Evolutionary conservation across 2,888 invertebrate species (phyloP), one percentile per base, ranked within the genome.

Genomic region (Hecatera dysodea): DNA sequence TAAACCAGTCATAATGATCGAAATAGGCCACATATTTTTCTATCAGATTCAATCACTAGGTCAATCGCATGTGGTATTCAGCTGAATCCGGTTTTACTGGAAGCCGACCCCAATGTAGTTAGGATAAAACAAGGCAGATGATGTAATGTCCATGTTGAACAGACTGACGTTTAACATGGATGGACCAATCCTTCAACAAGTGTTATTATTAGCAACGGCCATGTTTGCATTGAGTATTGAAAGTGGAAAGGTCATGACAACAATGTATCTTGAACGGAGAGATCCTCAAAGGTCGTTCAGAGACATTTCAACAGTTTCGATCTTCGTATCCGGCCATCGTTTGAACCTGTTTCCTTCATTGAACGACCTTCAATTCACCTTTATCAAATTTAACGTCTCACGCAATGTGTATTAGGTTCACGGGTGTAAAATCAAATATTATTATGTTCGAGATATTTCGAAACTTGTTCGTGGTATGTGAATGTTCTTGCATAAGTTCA

Each of bases 391-490:
- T 55, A 65, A 76, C 48, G 19, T 33, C 52, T 56, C 53, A 68
- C 57, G 77, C 67, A 56, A 67, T 52, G 22, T 72, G 66, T 65
- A 67, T 64, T 75, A 63, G 36, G 61, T 57, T 67, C 50, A 56
- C 36, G 22, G 22, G 24, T 62, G 64, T 64, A 27, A 76, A 63
- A 66, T 42, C 56, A 76, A 78, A 75, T 61, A 75, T 64, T 63
- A 72, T 50, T 17, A 44, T 39, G 74, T 63, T 36, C n/a, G 36
- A 52, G 15, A 42, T 46, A 19, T 74, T 57, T 67, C 24, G 55
- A 55, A 67, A 77, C 63, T 59, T 53, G 50, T 55, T 55, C 7
- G 27, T 5, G 44, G 33, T 57, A 57, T 36, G 50, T 52, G 11
- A 67, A 80, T 33, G 55, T 29, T 46, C 46, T 74, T 77, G 48